Evolutionary conservation across 2,888 invertebrate species (phyloP).

Genomic region (Acrobasis consociella): DNA sequence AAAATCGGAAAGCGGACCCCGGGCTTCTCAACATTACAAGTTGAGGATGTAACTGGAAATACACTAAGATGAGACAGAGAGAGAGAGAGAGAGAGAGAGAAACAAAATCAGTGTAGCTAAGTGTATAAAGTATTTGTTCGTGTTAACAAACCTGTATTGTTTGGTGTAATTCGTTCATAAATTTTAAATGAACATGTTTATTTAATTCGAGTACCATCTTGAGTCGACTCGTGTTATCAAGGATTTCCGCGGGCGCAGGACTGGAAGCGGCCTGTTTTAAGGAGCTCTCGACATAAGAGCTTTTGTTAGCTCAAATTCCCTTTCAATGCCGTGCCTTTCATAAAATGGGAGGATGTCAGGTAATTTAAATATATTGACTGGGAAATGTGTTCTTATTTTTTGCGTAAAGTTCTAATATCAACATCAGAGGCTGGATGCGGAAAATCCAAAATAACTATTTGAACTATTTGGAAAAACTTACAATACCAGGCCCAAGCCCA

Average conservation of each 20-base stretch:
- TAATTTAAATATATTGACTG: not conserved
- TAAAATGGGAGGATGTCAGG: not conserved
- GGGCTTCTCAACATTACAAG: no score
- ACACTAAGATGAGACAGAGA: no score
- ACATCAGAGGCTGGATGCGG: no score
- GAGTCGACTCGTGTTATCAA: constrained; percentile 37
- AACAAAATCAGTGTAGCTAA: constrained; percentile 35
- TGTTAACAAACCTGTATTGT: constrained; percentile 48
- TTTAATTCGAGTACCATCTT: constrained; percentile 42
- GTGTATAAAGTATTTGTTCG: constrained; percentile 41
- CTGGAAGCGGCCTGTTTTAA: constrained; percentile 4
- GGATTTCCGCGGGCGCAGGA: constrained; percentile 13
- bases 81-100: no score
- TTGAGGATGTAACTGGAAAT: no score
- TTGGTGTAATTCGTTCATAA: constrained; percentile 41
- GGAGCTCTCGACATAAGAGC: not conserved
- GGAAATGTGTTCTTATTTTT: no score
- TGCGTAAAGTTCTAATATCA: no score
- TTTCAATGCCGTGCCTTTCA: not conserved
- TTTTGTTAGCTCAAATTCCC: constrained; percentile 5
- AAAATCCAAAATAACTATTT: no score
- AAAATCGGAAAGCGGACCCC: no score
- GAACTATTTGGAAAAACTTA: no score
- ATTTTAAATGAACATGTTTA: constrained; percentile 53
- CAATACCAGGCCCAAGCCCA: no score